Evolutionary conservation across 2,888 invertebrate genomes (phyloP), one percentile per base, ranked within the genome.

Genomic region (Myopa testacea): DNA sequence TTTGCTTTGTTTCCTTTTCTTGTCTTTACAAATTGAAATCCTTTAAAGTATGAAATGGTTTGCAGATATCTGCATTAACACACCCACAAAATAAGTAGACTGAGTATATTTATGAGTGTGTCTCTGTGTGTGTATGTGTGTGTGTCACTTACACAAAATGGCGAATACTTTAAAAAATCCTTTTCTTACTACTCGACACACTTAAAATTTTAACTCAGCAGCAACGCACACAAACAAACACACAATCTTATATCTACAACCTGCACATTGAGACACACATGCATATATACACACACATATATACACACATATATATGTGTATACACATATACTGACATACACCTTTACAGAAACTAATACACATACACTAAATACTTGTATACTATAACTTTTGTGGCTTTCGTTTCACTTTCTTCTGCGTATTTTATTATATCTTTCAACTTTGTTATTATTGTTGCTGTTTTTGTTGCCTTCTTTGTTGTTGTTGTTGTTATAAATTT

Each of bases 161-260:
- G 45, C 45, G 45, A 45, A 45, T 45, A 45, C 10, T 8, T 3
- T 2, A 45, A 45, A 45, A 3, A 10, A 45, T 45, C 45, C 45
- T 1, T 10, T 45, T 45, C 58, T 12, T 74, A 34, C 52, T n/a
- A 74, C 74, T 74, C 74, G 74, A 74, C 74, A 74, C 65, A 65
- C 50, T 73, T 73, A 73, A 73, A 73, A 50, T 73, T 73, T 40
- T 50, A 12, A 63, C 63, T 74, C 34, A 52, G 65, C 74, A 74
- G 45, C 50, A 62, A 74, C 19, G 60, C 12, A 50, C 40, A 50
- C n/a, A 26, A 60, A 62, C 71, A 38, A 38, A 16, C 14, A 16
- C 14, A 71, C 62, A 12, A 12, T 8, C 52, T 52, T 52, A 52
- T 1, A 52, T 12, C 14, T 2, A 12, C 14, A 12, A 52, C 52